These are phyloP conservation scores for Anagyrus pseudococci DNA, from an alignment of 2,888 invertebrate species.

Conservation along the genomic window DNA sequence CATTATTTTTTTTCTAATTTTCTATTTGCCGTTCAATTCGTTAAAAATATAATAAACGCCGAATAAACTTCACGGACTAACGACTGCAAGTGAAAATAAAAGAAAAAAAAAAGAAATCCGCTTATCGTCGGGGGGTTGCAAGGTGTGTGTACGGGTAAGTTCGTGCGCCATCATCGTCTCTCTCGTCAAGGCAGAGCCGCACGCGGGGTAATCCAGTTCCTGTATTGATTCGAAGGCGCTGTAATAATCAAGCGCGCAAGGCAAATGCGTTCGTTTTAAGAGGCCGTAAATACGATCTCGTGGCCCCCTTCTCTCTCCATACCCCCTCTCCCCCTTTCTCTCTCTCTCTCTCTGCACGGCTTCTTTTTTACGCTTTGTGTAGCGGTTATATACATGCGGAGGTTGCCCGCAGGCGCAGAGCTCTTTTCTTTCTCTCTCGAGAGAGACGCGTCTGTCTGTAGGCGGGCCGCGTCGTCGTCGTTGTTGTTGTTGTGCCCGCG, in stretches of 20 bases:
- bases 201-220: constrained; percentile 3
- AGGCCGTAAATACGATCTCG: constrained; percentile 24
- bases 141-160: constrained; percentile 24
- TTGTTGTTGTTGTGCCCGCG: not conserved
- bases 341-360: not conserved
- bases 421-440: not conserved
- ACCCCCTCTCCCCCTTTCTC: constrained; percentile 3
- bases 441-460: not conserved
- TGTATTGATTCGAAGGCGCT: constrained; percentile 21
- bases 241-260: constrained; percentile 18
- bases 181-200: too few species aligned
- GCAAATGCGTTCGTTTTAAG: constrained; percentile 25
- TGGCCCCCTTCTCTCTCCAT: not conserved
- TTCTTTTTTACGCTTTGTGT: not conserved
- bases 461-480: not conserved
- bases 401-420: not conserved
- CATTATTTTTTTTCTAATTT: too few species aligned
- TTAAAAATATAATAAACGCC: too few species aligned
- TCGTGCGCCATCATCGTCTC: too few species aligned
- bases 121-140: too few species aligned
- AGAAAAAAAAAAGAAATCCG: too few species aligned
- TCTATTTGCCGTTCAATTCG: too few species aligned
- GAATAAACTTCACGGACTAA: too few species aligned
- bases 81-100: too few species aligned
- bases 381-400: not conserved